A percentile compares a stretch with the other conserved stretches of the same genome.
phyloP scores from a whole-genome alignment of 1,140 invertebrate species.

The Drosophila sechellia region DNA sequence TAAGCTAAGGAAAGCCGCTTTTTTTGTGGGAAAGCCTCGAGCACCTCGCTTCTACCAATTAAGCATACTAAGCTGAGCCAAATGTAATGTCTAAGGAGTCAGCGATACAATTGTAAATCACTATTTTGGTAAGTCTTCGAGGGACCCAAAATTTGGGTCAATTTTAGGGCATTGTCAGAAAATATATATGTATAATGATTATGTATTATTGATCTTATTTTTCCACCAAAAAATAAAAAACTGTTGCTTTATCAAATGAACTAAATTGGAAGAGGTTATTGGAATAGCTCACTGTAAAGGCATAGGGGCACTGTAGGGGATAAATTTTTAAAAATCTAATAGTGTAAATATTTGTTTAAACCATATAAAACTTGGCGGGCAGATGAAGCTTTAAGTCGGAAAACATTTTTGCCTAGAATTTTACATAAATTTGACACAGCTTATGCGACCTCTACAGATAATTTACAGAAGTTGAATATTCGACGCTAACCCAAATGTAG shows the following conservation, averaged over 20 bases:
- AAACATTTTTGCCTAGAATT: background rate
- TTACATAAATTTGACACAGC: background rate
- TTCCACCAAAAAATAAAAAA: conserved; percentile 55
- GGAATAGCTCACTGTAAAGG: background rate
- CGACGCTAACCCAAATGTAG: too few species aligned
- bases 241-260: conserved; percentile 39
- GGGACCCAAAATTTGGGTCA: background rate
- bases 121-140: conserved; percentile 6
- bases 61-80: conserved; percentile 24
- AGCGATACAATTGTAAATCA: conserved; percentile 19
- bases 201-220: conserved; percentile 63
- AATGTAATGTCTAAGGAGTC: background rate
- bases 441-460: background rate
- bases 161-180: conserved; percentile 9
- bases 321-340: background rate
- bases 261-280: too few species aligned
- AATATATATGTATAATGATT: conserved; percentile 40
- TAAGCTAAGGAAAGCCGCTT: conserved; percentile 19
- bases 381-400: too few species aligned
- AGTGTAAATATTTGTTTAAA: background rate
- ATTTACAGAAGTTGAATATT: background rate
- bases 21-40: conserved; percentile 14
- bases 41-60: conserved; percentile 52
- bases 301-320: background rate
- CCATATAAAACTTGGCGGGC: too few species aligned